Evolutionary conservation across 2,888 invertebrate genomes (phyloP), one percentile per base, ranked within the genome.

Genomic region (Papilio elwesi): DNA sequence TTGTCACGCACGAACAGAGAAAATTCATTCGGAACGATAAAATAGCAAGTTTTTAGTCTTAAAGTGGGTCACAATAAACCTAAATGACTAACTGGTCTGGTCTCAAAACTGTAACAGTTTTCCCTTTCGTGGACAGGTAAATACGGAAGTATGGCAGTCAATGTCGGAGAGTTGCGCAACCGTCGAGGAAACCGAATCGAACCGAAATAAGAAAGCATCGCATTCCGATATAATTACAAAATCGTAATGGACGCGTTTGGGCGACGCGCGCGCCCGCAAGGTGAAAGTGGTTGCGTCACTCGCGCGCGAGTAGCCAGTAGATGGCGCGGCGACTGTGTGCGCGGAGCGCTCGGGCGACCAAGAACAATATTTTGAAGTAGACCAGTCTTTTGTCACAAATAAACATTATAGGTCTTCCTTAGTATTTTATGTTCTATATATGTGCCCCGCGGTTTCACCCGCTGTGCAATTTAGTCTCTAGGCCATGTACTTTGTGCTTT

Each of bases 241-340:
- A 78, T 78, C 75, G 75, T 73, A 70, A 76, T 75, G 73, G 72
- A 73, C 75, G 68, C 72, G 72, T 73, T 73, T 64, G 68, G 68
- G 68, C 72, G 73, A 70, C 73, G 76, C 79, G 81, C 85, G 84
- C 81, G 83, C 5, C 38, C 83, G 82, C 74, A 79, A 43, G 85
- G 91, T 89, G 92, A 92, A 92, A 92, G 92, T 87, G 80, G 84
- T 92, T 91, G 80, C 89, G 88, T 90, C 88, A 89, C 79, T 38
- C 7, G n/a, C n/a, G 38, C 43, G 77, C 7, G 8, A 43, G 77
- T 77, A 78, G 78, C 81, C 77, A 66, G 70, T 11, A 16, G 55
- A 15, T 47, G 55, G 48, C 38, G 36, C 47, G 38, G 10, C 48
- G 15, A 9, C 47, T 43, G 47, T 43, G 38, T 65, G 69, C 69